phyloP scores from a whole-genome alignment of 1,140 invertebrate species.

The Maconellicoccus hirsutus region DNA sequence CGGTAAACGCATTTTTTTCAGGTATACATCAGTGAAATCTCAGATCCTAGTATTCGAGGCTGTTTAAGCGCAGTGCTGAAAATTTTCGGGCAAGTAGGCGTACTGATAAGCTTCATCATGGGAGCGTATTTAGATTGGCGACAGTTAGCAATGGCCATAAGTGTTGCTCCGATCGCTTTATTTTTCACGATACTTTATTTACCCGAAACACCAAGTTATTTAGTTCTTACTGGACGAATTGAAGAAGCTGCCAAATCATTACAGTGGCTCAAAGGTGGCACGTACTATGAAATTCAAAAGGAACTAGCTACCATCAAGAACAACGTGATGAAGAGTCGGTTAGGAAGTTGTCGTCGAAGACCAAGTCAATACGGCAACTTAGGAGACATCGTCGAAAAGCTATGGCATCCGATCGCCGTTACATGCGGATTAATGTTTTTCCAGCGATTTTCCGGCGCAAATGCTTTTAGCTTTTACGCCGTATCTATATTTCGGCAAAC shows the following conservation, averaged over 20 bases:
- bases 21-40: slow-evolving; percentile 85
- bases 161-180: slow-evolving; percentile 55
- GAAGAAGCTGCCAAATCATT: slow-evolving; percentile 61
- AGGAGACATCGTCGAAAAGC: slow-evolving; percentile 41
- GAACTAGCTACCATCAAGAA: slow-evolving; percentile 53
- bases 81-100: slow-evolving; percentile 70
- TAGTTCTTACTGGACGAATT: slow-evolving; percentile 58
- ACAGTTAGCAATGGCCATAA: slow-evolving; percentile 60
- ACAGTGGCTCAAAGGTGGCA: slow-evolving; percentile 60
- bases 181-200: slow-evolving; percentile 54
- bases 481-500: slow-evolving; percentile 67
- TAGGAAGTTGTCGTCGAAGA: neutral
- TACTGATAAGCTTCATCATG: slow-evolving; percentile 64
- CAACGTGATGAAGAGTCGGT: slow-evolving; percentile 43
- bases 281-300: slow-evolving; percentile 48
- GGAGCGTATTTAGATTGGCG: slow-evolving; percentile 72
- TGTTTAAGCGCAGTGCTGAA: slow-evolving; percentile 73
- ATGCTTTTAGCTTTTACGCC: slow-evolving; percentile 71
- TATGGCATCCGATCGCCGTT: slow-evolving; percentile 56
- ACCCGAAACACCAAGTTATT: slow-evolving; percentile 70
- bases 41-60: slow-evolving; percentile 69
- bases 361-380: slow-evolving; percentile 33
- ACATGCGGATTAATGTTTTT: slow-evolving; percentile 76
- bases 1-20: slow-evolving; percentile 35
- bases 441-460: slow-evolving; percentile 67